Conservation (phyloP, 2,797 vertebrate species). For the Buceros bicornis region DNA sequence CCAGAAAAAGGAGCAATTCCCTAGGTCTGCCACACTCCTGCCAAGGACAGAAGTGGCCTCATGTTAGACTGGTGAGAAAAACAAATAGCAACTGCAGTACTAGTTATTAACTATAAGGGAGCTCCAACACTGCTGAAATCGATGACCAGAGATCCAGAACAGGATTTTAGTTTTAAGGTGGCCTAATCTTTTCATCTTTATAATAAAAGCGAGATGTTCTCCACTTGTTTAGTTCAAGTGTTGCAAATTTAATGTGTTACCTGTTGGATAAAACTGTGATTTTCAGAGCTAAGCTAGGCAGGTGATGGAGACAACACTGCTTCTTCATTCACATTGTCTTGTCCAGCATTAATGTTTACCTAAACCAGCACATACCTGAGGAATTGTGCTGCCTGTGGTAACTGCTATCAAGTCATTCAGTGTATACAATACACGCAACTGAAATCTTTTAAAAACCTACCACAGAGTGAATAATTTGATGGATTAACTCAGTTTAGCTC, state of each 20-base stretch:
- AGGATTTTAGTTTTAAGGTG: not conserved
- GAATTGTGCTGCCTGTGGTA: not conserved
- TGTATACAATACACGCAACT: not conserved
- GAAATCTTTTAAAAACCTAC: not conserved
- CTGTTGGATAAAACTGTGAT: not conserved
- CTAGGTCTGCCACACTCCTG: not conserved
- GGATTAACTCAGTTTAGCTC: not conserved
- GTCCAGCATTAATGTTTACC: not conserved
- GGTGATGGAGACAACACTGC: not conserved
- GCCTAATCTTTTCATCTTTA: not conserved
- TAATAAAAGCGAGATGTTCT: constrained; percentile 41
- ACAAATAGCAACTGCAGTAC: not conserved
- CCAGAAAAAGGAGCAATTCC: not conserved
- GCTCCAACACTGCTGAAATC: not conserved
- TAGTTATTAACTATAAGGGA: not conserved
- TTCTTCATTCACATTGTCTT: not conserved
- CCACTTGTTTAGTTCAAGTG: not conserved
- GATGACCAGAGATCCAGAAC: not conserved
- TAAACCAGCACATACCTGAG: not conserved
- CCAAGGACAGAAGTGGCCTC: not conserved
- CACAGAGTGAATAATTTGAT: not conserved
- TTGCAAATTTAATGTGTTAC: not conserved
- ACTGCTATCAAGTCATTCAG: not conserved
- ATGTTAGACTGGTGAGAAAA: not conserved
- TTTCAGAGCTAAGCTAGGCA: not conserved